Percentiles rank a stretch among this genome's conserved stretches.
Conservation (phyloP, 2,888 invertebrate species). For the Escarpia spicata region DNA sequence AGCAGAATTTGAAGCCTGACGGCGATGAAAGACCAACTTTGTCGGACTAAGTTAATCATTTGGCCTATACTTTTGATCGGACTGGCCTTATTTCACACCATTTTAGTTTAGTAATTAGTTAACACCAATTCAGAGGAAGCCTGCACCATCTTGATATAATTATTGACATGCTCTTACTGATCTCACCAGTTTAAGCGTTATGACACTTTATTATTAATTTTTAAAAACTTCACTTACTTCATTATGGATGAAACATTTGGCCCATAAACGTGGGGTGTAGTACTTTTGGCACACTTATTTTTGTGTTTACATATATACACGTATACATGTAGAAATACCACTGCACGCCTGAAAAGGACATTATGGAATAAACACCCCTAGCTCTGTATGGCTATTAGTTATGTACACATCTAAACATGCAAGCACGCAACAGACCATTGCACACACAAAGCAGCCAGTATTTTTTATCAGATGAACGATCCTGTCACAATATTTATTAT, state of each 20-base stretch:
- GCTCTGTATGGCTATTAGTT: neutral
- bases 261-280: neutral
- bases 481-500: neutral
- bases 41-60: too few species aligned
- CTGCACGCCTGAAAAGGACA: neutral
- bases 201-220: too few species aligned
- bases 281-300: neutral
- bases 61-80: too few species aligned
- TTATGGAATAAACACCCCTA: neutral
- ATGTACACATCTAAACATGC: neutral
- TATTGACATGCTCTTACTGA: neutral
- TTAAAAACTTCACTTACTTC: too few species aligned
- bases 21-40: too few species aligned
- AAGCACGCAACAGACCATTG: neutral
- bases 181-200: neutral
- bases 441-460: neutral
- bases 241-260: neutral
- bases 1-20: too few species aligned
- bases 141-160: neutral
- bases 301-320: neutral
- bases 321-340: neutral
- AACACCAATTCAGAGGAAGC: neutral
- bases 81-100: neutral
- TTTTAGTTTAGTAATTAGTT: neutral
- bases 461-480: neutral